Evolutionary conservation across 2,888 invertebrate species (phyloP).

Genomic region (Pediacus dermestoides): DNA sequence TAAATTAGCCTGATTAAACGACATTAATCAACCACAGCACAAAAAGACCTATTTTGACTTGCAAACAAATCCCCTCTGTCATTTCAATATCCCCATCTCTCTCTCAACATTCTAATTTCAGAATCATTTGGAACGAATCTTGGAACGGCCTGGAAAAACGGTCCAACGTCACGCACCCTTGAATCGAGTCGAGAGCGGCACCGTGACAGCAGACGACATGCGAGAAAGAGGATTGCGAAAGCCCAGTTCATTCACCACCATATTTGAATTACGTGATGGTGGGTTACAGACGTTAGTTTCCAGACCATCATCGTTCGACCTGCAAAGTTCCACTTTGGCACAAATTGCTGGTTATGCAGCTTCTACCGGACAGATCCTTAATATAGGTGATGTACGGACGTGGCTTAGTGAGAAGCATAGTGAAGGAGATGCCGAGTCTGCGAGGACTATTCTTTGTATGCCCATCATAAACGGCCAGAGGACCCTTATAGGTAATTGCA

Average conservation of each 20-base stretch:
- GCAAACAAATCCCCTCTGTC: too few species aligned
- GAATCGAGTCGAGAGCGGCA: conserved; percentile 56
- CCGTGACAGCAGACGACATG: conserved; percentile 66
- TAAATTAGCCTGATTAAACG: too few species aligned
- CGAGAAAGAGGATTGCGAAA: conserved; percentile 50
- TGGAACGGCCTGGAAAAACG: conserved; percentile 72
- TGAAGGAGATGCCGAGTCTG: conserved; percentile 66
- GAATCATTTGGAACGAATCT: conserved; percentile 84
- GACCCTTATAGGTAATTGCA: conserved; percentile 64
- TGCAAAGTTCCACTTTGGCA: conserved; percentile 70
- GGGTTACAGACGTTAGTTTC: conserved; percentile 66
- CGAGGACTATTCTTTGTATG: conserved; percentile 84
- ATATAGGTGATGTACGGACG: conserved; percentile 81
- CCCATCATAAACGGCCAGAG: conserved; percentile 89
- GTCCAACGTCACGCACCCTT: conserved; percentile 45
- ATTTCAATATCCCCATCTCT: background rate
- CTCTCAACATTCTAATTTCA: conserved; percentile 44
- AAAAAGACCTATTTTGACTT: too few species aligned
- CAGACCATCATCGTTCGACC: conserved; percentile 63
- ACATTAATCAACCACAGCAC: too few species aligned
- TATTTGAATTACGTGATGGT: conserved; percentile 77
- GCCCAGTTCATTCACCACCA: conserved; percentile 70
- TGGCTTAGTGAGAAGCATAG: conserved; percentile 72
- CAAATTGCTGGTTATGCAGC: conserved; percentile 87
- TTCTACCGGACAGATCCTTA: conserved; percentile 79